Evolutionary conservation across 2,888 invertebrate genomes (phyloP).

Genomic region (Synergus itoensis): DNA sequence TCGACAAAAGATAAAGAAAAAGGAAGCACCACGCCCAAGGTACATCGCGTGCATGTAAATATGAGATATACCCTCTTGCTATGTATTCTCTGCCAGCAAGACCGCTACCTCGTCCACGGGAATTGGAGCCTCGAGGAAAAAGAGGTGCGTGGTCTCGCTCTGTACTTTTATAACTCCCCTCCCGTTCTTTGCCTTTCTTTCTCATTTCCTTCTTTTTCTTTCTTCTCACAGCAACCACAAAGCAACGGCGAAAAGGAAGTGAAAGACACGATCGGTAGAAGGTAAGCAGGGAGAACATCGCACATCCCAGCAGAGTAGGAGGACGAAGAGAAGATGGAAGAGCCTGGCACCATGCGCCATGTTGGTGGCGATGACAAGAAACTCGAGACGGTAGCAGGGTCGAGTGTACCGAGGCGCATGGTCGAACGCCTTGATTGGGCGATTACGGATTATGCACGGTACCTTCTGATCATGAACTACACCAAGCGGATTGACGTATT

Average conservation of each 20-base stretch:
- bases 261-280: conserved; percentile 43
- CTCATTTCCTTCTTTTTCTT: conserved; percentile 40
- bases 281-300: conserved; percentile 40
- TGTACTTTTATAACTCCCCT: conserved; percentile 41
- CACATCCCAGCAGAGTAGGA: conserved; percentile 41
- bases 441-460: conserved; percentile 71
- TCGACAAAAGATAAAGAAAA: conserved; percentile 63
- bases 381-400: conserved; percentile 65
- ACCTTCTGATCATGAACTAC: conserved; percentile 57
- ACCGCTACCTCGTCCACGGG: conserved; percentile 65
- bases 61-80: conserved; percentile 43
- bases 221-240: conserved; percentile 41
- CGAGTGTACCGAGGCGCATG: conserved; percentile 61
- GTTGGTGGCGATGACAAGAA: conserved; percentile 69
- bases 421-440: conserved; percentile 68
- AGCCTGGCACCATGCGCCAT: conserved; percentile 64
- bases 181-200: conserved; percentile 22
- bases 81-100: conserved; percentile 55
- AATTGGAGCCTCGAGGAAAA: conserved; percentile 66
- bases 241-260: conserved; percentile 45
- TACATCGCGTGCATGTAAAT: conserved; percentile 67
- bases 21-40: conserved; percentile 71
- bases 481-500: neutral
- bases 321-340: conserved; percentile 60
- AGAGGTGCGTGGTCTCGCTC: conserved; percentile 63